Evolutionary conservation across 1,140 invertebrate species (phyloP), one percentile per base, ranked within the genome.

Genomic region (Contarinia nasturtii): DNA sequence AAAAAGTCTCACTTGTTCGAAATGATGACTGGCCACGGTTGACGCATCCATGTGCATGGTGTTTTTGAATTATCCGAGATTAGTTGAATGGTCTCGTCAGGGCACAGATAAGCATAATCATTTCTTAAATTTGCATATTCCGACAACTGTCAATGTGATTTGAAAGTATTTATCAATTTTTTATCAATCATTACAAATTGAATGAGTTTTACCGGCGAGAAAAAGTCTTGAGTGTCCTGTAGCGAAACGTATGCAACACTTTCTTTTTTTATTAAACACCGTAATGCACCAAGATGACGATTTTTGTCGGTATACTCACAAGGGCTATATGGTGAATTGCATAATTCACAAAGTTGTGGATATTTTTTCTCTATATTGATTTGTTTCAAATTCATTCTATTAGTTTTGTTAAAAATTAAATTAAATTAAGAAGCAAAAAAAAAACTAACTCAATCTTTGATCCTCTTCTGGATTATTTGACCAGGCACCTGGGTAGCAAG

Each of bases 401-500:
- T 33, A 1, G 8, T 8, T 18, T 27, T 43, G 21, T 22, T 44
- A 14, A 27, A 21, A 48, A 34, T 45, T 34, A 2, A 46, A 33
- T 33, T 33, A 44, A 18, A 2, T 44, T 15, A 40, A 43, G 36
- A 14, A 38, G 7, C 17, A 7, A 27, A 27, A 27, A 27, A 27
- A 27, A 27, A 27, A 66, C 72, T 73, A 64, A 80, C 79, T 80
- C 1, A 80, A 60, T 48, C 59, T 51, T 46, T 58, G 52, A 54
- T 80, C 72, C 0, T 71, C 55, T 2, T 59, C 52, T 1, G 51
- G 47, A 50, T 78, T 71, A 1, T 64, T 47, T 2, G 71, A 69
- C 79, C 78, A 82, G 1, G 62, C 58, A 36, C 80, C 79, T n/a
- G 78, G 78, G 44, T 75, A 60, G 60, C 80, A 82, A 44, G 71